These are phyloP conservation scores for Nomada flava DNA, from an alignment of 2,888 invertebrate genomes.

Conservation along the genomic window DNA sequence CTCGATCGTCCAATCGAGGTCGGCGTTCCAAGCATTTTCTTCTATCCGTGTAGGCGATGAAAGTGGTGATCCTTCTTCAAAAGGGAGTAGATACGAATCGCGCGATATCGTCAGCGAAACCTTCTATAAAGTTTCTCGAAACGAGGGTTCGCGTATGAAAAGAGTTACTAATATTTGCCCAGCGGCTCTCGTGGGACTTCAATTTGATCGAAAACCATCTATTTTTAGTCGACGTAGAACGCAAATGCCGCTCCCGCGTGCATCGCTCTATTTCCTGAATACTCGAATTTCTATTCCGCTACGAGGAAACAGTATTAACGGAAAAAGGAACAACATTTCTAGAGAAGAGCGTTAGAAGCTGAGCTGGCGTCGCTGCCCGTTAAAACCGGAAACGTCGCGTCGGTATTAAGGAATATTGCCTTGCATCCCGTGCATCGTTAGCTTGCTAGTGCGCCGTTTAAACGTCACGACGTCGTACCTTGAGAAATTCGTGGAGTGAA, in stretches of 20 bases:
- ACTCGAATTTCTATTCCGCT: background rate
- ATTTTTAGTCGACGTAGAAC: constrained; percentile 29
- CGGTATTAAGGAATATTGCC: constrained; percentile 31
- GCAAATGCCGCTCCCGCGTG: background rate
- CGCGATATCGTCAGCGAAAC: background rate
- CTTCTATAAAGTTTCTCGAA: constrained; percentile 17
- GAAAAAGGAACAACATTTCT: constrained; percentile 1
- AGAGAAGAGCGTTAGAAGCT: background rate
- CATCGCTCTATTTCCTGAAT: constrained; percentile 22
- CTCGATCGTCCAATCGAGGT: constrained; percentile 27
- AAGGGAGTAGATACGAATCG: constrained; percentile 6
- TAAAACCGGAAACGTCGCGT: constrained; percentile 26
- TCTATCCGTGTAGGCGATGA: constrained; percentile 24
- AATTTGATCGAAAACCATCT: constrained; percentile 44
- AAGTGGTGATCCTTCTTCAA: constrained; percentile 29
- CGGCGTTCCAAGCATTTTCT: constrained; percentile 34
- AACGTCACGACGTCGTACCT: constrained; percentile 12
- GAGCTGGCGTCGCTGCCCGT: constrained; percentile 6
- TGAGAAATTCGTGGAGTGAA: background rate
- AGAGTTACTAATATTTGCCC: constrained; percentile 54
- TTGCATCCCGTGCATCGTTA: constrained; percentile 22
- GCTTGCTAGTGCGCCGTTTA: constrained; percentile 19
- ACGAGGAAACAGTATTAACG: constrained; percentile 10
- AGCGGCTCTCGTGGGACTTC: constrained; percentile 30
- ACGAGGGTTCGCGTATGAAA: constrained; percentile 30